These are phyloP conservation scores for Hirundo rustica DNA, from an alignment of 2,797 vertebrate species.

Conservation along the genomic window DNA sequence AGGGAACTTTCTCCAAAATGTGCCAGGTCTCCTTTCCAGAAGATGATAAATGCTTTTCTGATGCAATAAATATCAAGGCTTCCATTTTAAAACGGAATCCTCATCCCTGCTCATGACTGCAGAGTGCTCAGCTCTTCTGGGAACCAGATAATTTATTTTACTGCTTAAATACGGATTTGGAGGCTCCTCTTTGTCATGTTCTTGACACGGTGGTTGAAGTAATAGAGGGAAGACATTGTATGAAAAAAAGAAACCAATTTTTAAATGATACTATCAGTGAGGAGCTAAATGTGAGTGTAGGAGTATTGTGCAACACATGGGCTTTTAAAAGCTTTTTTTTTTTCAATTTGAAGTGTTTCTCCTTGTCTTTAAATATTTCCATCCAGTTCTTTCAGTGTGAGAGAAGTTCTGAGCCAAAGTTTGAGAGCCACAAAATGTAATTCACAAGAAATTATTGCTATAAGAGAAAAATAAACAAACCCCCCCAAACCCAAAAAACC, in stretches of 20 bases:
- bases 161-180: neutral
- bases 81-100: neutral
- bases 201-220: neutral
- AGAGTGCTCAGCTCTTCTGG: neutral
- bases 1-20: neutral
- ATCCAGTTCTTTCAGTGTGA: neutral
- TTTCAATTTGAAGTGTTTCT: neutral
- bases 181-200: neutral
- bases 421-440: neutral
- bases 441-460: neutral
- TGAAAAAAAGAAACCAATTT: neutral
- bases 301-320: neutral
- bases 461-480: neutral
- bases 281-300: neutral
- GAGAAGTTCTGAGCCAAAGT: neutral
- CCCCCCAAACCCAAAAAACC: no score
- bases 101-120: neutral
- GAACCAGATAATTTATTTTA: neutral
- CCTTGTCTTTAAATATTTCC: neutral
- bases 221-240: neutral
- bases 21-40: constrained; percentile 30
- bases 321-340: neutral
- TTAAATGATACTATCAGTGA: neutral
- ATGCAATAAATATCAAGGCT: constrained; percentile 21
- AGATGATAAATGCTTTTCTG: constrained; percentile 27